Evolutionary conservation across 2,113 vertebrate species (phyloP).

Genomic region (Ctenodactylus gundi): DNA sequence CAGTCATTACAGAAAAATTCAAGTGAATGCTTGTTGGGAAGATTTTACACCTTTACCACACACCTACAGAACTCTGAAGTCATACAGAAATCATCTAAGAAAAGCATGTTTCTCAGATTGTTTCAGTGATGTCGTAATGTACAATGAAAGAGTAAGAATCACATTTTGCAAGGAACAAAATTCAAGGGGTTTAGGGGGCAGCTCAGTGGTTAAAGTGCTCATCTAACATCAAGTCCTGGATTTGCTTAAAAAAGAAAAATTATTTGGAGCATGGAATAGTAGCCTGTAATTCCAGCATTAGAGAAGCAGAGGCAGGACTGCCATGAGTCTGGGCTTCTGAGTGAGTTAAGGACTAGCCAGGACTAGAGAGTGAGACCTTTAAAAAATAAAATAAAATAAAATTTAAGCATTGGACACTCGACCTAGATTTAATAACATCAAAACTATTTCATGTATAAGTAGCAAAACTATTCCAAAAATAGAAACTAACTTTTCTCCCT

Average conservation of each 20-base stretch:
- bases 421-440: constrained; percentile 22
- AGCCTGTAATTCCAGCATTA: too few relatives aligned
- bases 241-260: too few relatives aligned
- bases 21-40: not conserved
- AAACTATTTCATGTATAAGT: not conserved
- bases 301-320: too few relatives aligned
- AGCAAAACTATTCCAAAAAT: constrained; percentile 17
- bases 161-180: not conserved
- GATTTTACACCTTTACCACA: not conserved
- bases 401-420: not conserved
- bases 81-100: constrained; percentile 34
- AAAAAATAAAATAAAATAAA: too few relatives aligned
- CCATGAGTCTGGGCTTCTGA: too few relatives aligned
- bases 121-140: constrained; percentile 26
- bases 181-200: too few relatives aligned
- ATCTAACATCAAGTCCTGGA: too few relatives aligned
- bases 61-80: not conserved
- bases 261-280: too few relatives aligned
- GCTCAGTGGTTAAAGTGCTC: too few relatives aligned
- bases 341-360: too few relatives aligned
- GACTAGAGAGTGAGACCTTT: too few relatives aligned
- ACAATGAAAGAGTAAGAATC: constrained; percentile 25
- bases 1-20: not conserved
- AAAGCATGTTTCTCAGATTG: constrained; percentile 9
- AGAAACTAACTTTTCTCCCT: not conserved